These are phyloP conservation scores for Eupeodes latifasciatus DNA, from an alignment of 2,888 invertebrate genomes.

Conservation along the genomic window DNA sequence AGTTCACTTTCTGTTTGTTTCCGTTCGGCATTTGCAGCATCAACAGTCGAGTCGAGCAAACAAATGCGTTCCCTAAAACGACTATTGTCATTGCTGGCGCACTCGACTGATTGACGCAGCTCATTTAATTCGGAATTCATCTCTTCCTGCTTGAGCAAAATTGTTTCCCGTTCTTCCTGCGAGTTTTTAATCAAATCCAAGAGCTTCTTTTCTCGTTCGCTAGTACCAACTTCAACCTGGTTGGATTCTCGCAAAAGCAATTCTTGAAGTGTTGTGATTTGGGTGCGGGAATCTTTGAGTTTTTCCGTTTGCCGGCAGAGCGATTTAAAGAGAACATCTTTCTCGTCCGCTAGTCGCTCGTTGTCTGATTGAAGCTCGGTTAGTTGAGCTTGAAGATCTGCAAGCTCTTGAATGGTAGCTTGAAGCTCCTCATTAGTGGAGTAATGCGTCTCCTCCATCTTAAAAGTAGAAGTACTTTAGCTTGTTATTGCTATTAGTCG, in stretches of 20 bases:
- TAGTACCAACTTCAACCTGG: constrained; percentile 88
- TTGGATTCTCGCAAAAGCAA: constrained; percentile 89
- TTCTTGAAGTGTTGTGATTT: constrained; percentile 93
- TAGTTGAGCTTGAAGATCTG: constrained; percentile 94
- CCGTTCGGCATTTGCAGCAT: constrained; percentile 90
- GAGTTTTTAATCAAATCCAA: constrained; percentile 93
- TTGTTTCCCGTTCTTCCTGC: constrained; percentile 91
- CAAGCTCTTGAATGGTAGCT: constrained; percentile 96
- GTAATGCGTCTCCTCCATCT: constrained; percentile 85
- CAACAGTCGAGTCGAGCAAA: constrained; percentile 89
- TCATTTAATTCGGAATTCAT: constrained; percentile 89
- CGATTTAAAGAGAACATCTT: constrained; percentile 94
- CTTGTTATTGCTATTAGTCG: not conserved
- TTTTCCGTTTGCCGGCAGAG: constrained; percentile 96
- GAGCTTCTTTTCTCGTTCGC: constrained; percentile 92
- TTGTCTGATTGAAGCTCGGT: constrained; percentile 95
- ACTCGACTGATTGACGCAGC: constrained; percentile 86
- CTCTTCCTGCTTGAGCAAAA: constrained; percentile 91
- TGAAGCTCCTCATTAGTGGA: constrained; percentile 96
- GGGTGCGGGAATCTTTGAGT: constrained; percentile 92
- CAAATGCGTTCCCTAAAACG: constrained; percentile 89
- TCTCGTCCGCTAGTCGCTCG: constrained; percentile 94
- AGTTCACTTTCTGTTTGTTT: constrained; percentile 90
- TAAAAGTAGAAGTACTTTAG: constrained; percentile 22
- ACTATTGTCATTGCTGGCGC: constrained; percentile 87